These are phyloP conservation scores for Amblyjoppa fuscipennis DNA, from an alignment of 2,888 invertebrate genomes.

Conservation along the genomic window DNA sequence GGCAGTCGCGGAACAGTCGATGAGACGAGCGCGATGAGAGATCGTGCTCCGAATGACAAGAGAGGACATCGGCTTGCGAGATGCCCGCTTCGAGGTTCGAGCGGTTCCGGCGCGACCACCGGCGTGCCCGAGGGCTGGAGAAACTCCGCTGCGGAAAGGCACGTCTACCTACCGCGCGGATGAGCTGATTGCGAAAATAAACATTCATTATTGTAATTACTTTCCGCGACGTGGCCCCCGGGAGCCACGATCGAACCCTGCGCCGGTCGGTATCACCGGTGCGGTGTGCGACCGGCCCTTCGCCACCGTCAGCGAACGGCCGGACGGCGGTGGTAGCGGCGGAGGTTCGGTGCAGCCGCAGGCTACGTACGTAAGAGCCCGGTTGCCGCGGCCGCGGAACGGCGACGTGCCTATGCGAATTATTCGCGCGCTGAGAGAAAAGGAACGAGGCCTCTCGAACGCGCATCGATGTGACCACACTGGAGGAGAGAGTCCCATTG, in stretches of 20 bases:
- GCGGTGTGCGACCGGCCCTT: neutral
- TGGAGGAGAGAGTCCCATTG: conserved; percentile 76
- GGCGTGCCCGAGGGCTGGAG: conserved; percentile 71
- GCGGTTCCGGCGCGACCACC: conserved; percentile 66
- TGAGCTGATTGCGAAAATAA: conserved; percentile 83
- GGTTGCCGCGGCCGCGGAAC: conserved; percentile 24
- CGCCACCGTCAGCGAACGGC: neutral
- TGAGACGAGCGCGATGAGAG: conserved; percentile 67
- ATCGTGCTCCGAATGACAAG: conserved; percentile 70
- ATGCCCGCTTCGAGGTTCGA: conserved; percentile 6
- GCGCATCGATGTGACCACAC: conserved; percentile 43
- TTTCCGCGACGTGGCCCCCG: conserved; percentile 79
- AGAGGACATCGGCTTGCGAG: conserved; percentile 57
- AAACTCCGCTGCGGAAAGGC: conserved; percentile 73
- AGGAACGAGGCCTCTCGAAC: conserved; percentile 20
- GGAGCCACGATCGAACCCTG: conserved; percentile 72
- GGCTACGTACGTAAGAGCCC: conserved; percentile 21
- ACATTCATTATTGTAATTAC: conserved; percentile 84
- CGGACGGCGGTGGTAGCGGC: neutral
- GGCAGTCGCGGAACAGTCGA: conserved; percentile 53
- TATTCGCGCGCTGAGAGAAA: conserved; percentile 40
- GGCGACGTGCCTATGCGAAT: conserved; percentile 57
- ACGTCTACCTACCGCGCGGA: conserved; percentile 80
- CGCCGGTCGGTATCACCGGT: conserved; percentile 31
- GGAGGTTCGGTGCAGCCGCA: neutral